These are phyloP conservation scores for Pissodes strobi DNA, from an alignment of 1,140 invertebrate species.

Conservation along the genomic window DNA sequence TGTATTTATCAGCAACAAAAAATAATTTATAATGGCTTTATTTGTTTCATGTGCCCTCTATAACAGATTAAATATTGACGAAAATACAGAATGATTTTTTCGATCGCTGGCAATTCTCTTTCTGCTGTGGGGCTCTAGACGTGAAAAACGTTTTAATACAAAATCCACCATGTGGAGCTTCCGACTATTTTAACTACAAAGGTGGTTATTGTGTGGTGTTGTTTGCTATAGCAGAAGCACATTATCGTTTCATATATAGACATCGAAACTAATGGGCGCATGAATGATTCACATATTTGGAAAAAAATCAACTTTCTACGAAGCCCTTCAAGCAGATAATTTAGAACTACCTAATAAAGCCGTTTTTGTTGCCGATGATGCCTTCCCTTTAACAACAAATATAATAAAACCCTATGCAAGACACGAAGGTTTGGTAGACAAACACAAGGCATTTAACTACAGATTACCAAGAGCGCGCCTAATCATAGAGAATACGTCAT, in stretches of 20 bases:
- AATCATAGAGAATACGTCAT: too few species aligned
- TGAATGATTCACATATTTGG: not conserved
- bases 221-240: too few species aligned
- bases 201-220: not conserved
- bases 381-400: not conserved
- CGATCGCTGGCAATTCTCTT: not conserved
- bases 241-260: not conserved
- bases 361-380: not conserved
- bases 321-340: not conserved
- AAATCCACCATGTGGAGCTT: not conserved
- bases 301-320: not conserved
- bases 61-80: too few species aligned
- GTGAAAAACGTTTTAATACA: not conserved
- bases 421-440: not conserved
- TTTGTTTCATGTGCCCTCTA: too few species aligned
- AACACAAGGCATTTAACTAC: not conserved
- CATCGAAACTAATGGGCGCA: not conserved
- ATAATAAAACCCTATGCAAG: not conserved
- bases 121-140: not conserved
- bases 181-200: constrained; percentile 3
- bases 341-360: not conserved
- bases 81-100: not conserved
- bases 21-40: too few species aligned
- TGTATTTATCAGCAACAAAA: too few species aligned
- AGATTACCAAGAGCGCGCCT: too few species aligned